Evolutionary conservation across 2,113 vertebrate genomes (phyloP).

Genomic region (Alethe castanea): DNA sequence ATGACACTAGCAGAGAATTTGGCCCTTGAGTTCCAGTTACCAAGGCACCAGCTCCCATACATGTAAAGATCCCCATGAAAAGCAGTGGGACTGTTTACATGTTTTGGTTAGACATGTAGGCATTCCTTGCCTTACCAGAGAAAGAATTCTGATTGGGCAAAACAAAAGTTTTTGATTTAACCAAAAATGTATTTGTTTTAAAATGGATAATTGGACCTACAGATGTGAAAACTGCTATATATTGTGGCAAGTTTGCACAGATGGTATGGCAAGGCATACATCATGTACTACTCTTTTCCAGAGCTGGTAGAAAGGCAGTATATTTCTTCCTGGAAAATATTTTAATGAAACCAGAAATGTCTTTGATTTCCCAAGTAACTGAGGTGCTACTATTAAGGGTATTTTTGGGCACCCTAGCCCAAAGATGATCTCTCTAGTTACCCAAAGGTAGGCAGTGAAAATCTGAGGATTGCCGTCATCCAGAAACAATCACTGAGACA

Average conservation of each 20-base stretch:
- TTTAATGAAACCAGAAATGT: constrained; percentile 1
- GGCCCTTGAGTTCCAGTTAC: constrained; percentile 17
- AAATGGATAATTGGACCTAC: neutral
- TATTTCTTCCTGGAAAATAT: neutral
- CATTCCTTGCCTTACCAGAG: neutral
- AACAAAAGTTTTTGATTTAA: neutral
- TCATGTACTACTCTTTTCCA: neutral
- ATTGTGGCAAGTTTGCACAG: neutral
- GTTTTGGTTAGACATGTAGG: neutral
- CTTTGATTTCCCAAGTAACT: neutral
- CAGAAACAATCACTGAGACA: neutral
- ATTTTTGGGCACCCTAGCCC: neutral
- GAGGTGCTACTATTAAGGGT: neutral
- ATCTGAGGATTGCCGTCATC: neutral
- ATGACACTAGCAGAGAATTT: neutral
- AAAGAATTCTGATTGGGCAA: neutral
- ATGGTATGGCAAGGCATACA: neutral
- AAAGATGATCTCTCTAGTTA: neutral
- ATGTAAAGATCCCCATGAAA: neutral
- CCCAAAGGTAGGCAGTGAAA: neutral
- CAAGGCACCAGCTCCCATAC: neutral
- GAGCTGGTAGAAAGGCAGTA: neutral
- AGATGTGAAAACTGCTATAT: neutral
- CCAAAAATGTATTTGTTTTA: neutral
- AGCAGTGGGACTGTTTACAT: neutral